Conservation (phyloP, 2,797 vertebrate genomes). For the Carcharodon carcharias region DNA sequence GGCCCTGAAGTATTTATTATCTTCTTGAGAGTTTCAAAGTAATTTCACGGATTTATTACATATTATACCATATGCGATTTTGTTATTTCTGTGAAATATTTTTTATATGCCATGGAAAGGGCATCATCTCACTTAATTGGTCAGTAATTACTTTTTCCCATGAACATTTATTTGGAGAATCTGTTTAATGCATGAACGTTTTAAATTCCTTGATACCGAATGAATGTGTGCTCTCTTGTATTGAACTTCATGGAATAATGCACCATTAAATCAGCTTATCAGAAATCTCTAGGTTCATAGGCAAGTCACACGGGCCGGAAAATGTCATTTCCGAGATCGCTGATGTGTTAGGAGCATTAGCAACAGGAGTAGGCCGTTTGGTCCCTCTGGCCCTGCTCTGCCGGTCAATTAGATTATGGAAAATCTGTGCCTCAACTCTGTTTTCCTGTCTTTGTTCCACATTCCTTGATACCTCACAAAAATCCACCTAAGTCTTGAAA, state of each 20-base stretch:
- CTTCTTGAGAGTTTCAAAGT: background rate
- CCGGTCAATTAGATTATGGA: background rate
- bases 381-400: background rate
- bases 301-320: background rate
- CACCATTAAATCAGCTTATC: background rate
- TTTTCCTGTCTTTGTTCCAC: background rate
- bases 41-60: background rate
- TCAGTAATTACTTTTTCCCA: background rate
- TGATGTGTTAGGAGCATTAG: background rate
- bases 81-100: background rate
- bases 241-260: background rate
- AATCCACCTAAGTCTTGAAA: background rate
- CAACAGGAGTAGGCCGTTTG: background rate
- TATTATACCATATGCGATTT: background rate
- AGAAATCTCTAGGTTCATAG: background rate
- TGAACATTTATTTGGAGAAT: background rate
- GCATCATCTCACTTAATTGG: background rate
- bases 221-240: background rate
- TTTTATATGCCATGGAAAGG: background rate
- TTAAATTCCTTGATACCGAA: background rate
- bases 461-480: background rate
- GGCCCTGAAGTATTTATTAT: background rate
- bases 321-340: background rate
- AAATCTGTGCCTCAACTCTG: background rate
- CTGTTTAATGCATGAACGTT: background rate